Evolutionary conservation across 1,140 invertebrate genomes (phyloP).

Genomic region (Ridgeia piscesae): DNA sequence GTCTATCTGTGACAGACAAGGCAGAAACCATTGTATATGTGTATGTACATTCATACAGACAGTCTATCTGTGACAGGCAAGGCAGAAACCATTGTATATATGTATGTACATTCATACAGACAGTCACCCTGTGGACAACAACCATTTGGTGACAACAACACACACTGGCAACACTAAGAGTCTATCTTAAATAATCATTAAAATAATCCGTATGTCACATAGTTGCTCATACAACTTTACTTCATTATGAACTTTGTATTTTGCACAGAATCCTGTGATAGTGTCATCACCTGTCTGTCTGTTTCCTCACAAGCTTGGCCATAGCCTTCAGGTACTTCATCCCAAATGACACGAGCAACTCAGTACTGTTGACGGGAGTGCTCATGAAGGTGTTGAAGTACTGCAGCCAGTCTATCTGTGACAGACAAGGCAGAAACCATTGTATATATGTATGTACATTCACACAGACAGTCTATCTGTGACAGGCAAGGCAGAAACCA

Average conservation of each 20-base stretch:
- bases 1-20: too few species aligned
- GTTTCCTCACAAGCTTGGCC: slow-evolving; percentile 64
- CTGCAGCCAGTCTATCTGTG: slow-evolving; percentile 71
- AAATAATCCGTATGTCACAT: too few species aligned
- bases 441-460: too few species aligned
- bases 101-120: too few species aligned
- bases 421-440: slow-evolving; percentile 49
- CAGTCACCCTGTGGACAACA: slow-evolving; percentile 55
- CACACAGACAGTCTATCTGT: too few species aligned
- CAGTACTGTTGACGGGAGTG: slow-evolving; percentile 63
- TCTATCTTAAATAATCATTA: too few species aligned
- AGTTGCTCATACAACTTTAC: not conserved
- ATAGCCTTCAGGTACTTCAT: slow-evolving; percentile 78
- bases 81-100: too few species aligned
- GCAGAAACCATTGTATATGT: too few species aligned
- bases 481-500: too few species aligned
- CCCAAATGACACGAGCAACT: slow-evolving; percentile 76
- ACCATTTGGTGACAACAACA: not conserved
- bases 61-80: too few species aligned
- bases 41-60: too few species aligned
- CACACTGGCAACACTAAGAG: too few species aligned
- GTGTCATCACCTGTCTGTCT: slow-evolving; percentile 44
- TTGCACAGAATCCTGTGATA: not conserved
- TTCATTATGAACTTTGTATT: not conserved
- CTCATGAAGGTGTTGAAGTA: slow-evolving; percentile 73